These are phyloP conservation scores for Eciton burchellii DNA, from an alignment of 1,140 invertebrate species.

Conservation along the genomic window DNA sequence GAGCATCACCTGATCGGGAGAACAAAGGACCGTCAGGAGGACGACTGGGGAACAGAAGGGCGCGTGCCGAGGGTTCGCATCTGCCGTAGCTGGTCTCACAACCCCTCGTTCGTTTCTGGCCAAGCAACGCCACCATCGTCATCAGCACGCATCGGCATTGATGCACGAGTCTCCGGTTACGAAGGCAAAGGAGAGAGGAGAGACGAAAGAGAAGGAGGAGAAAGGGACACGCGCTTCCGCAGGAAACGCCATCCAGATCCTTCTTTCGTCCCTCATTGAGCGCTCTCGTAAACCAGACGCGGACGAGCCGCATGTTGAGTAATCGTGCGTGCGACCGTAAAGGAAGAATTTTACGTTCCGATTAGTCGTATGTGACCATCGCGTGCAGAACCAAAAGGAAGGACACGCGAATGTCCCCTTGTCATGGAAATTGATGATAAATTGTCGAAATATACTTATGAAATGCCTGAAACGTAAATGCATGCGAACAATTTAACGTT, in stretches of 20 bases:
- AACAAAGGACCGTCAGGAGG: constrained; percentile 38
- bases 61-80: constrained; percentile 82
- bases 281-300: constrained; percentile 13
- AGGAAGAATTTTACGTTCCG: background rate
- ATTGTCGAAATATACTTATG: too few relatives aligned
- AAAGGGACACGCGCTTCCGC: constrained; percentile 79
- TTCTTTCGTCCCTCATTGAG: constrained; percentile 44
- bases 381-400: background rate
- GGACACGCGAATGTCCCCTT: constrained; percentile 5
- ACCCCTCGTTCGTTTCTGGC: constrained; percentile 74
- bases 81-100: constrained; percentile 81
- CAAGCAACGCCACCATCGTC: constrained; percentile 60
- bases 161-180: constrained; percentile 75
- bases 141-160: constrained; percentile 50
- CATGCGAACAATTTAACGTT: too few relatives aligned
- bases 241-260: constrained; percentile 77
- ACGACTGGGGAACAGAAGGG: constrained; percentile 70
- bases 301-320: background rate
- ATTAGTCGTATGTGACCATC: constrained; percentile 26
- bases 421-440: background rate
- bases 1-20: background rate
- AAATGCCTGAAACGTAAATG: too few relatives aligned
- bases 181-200: constrained; percentile 74
- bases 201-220: constrained; percentile 62
- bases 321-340: constrained; percentile 8